These are phyloP conservation scores for Bucco capensis DNA, from an alignment of 2,113 vertebrate species.

Conservation along the genomic window DNA sequence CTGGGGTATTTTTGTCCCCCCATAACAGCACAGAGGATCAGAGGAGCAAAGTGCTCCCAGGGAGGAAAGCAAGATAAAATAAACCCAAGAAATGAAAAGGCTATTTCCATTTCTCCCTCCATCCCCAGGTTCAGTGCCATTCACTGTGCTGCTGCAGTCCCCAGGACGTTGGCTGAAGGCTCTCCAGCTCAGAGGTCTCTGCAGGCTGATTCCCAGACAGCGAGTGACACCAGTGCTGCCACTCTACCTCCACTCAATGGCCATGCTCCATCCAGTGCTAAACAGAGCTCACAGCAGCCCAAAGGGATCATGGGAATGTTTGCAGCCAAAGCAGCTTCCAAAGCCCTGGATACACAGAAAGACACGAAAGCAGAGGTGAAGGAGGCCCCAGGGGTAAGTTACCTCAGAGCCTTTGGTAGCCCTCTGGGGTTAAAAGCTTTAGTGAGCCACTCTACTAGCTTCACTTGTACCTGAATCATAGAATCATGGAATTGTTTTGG, in stretches of 20 bases:
- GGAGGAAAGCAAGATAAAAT: neutral
- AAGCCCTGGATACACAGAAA: conserved; percentile 70
- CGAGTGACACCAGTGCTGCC: neutral
- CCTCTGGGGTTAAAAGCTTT: neutral
- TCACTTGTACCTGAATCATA: fast-evolving
- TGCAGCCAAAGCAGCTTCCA: conserved; percentile 72
- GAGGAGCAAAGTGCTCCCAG: neutral
- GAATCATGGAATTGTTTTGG: too few relatives aligned
- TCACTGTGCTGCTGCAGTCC: conserved; percentile 78
- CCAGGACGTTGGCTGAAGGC: conserved; percentile 60
- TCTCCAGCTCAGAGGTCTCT: conserved; percentile 36
- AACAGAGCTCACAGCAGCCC: conserved; percentile 68
- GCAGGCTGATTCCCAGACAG: neutral
- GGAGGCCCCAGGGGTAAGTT: conserved; percentile 75
- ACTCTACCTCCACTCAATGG: conserved; percentile 64
- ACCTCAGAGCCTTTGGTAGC: neutral
- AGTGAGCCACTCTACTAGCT: neutral
- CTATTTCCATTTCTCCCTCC: neutral
- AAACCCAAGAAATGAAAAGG: neutral
- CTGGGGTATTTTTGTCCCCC: neutral
- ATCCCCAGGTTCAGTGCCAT: conserved; percentile 87
- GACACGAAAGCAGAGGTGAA: conserved; percentile 78
- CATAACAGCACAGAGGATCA: neutral
- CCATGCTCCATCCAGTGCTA: conserved; percentile 44
- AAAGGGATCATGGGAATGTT: conserved; percentile 96